These are phyloP conservation scores for Sapayoa aenigma DNA, from an alignment of 2,113 vertebrate species.

Conservation along the genomic window DNA sequence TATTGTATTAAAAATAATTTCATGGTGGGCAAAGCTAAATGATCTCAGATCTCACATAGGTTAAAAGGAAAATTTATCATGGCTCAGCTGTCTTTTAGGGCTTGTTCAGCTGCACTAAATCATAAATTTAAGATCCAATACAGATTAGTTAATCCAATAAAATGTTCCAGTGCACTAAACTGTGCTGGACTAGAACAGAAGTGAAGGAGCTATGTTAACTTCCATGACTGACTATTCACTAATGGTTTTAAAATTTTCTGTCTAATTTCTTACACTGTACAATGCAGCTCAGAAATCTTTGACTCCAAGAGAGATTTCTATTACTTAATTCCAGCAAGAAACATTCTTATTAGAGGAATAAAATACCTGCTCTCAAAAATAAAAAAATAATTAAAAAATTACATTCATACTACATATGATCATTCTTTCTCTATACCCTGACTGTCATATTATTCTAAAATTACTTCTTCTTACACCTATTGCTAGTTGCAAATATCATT, in stretches of 20 bases:
- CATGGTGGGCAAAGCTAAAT: neutral
- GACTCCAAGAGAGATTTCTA: neutral
- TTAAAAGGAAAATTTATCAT: neutral
- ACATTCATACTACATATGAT: neutral
- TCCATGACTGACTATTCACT: neutral
- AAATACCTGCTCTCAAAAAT: neutral
- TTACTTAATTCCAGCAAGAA: neutral
- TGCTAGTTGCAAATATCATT: neutral
- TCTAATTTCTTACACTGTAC: neutral
- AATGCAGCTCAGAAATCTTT: neutral
- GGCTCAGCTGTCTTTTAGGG: neutral
- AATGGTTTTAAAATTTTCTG: neutral
- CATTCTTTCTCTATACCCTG: neutral
- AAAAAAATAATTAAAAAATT: neutral
- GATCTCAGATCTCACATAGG: neutral
- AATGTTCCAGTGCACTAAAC: neutral
- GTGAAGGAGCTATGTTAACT: neutral
- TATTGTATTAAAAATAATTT: neutral
- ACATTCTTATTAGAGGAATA: neutral
- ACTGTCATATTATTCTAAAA: neutral
- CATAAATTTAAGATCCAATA: neutral
- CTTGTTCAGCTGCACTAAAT: neutral
- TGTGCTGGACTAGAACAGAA: neutral
- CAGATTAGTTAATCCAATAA: neutral
- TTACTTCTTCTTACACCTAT: neutral